phyloP scores from a whole-genome alignment of 2,888 invertebrate genomes.

The Protophormia terraenovae region DNA sequence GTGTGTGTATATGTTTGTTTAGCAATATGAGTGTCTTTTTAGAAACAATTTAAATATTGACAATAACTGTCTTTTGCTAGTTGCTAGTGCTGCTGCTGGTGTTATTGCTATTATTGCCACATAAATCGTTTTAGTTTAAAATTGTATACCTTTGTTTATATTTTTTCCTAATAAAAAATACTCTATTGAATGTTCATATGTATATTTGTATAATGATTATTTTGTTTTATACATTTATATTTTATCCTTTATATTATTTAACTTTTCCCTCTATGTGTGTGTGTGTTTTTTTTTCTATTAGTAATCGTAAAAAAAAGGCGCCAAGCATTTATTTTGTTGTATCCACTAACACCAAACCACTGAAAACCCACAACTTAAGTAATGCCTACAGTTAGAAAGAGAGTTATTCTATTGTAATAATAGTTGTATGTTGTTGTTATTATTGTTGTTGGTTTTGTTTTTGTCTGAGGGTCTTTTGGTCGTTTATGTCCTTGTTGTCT shows the following conservation, averaged over 20 bases:
- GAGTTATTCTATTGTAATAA: not conserved
- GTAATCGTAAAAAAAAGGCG: conserved; percentile 40
- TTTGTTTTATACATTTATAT: not conserved
- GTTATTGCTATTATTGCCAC: not conserved
- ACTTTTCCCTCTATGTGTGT: not conserved
- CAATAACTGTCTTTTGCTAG: conserved; percentile 1
- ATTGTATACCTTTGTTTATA: not conserved
- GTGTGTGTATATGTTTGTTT: not conserved
- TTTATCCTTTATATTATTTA: not conserved
- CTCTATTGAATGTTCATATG: not conserved
- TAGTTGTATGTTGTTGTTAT: not conserved
- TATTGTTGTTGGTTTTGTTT: conserved; percentile 25
- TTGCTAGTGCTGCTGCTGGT: not conserved
- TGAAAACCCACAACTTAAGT: conserved; percentile 43
- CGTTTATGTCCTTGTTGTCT: conserved; percentile 47
- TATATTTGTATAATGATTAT: not conserved
- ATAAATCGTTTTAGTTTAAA: not conserved
- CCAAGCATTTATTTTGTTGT: conserved; percentile 27
- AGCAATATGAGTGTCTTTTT: conserved; percentile 14
- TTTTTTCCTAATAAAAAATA: not conserved
- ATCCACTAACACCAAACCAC: conserved; percentile 18
- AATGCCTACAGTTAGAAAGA: conserved; percentile 41
- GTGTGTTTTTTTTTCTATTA: not conserved
- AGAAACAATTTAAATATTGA: conserved; percentile 24
- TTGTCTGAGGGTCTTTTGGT: conserved; percentile 33